Conservation (phyloP, 2,113 vertebrate species). For the Myrmecobius fasciatus region DNA sequence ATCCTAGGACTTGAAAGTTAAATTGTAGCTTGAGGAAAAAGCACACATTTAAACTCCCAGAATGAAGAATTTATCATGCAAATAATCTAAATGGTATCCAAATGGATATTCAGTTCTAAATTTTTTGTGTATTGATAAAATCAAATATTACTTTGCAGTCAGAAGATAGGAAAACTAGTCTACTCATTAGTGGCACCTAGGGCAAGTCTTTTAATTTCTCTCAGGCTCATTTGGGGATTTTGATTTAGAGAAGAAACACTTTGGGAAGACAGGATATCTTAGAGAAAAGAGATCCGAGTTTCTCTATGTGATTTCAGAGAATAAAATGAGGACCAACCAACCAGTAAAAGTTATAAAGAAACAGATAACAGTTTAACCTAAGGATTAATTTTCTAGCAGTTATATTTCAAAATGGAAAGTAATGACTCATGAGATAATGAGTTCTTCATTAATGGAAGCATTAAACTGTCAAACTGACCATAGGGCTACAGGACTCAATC, state of each 20-base stretch:
- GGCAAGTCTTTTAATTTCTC: background rate
- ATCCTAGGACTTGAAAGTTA: conserved; percentile 3
- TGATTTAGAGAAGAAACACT: background rate
- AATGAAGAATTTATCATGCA: conserved; percentile 22
- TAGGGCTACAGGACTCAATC: background rate
- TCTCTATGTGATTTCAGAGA: background rate
- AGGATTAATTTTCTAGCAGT: background rate
- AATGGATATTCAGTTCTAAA: conserved; percentile 34
- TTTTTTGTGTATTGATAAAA: background rate
- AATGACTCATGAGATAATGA: background rate
- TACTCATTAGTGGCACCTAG: background rate
- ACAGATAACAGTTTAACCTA: background rate
- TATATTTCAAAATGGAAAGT: background rate
- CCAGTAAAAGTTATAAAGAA: background rate
- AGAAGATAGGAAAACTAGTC: background rate
- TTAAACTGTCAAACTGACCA: background rate
- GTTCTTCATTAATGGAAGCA: background rate
- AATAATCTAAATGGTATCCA: conserved; percentile 1
- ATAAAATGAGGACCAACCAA: background rate
- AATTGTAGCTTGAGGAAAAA: conserved; percentile 54
- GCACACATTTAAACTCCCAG: background rate
- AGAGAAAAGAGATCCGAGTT: background rate
- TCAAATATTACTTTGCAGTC: conserved; percentile 25
- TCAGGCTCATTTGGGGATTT: background rate
- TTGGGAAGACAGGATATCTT: background rate